phyloP scores from a whole-genome alignment of 2,113 vertebrate genomes.

The Axis porcinus region DNA sequence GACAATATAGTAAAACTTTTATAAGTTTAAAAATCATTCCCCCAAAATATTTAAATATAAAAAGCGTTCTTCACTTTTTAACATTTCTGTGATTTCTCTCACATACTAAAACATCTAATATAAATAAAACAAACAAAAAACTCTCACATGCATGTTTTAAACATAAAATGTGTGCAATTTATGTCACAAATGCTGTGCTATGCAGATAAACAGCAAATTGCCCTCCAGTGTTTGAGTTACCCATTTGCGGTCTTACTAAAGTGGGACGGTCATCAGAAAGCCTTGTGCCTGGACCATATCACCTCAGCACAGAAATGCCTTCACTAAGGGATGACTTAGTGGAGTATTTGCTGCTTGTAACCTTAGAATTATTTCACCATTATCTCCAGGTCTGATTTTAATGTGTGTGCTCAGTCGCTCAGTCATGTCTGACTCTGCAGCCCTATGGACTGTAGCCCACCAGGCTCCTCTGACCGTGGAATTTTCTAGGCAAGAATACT shows the following conservation, averaged over 20 bases:
- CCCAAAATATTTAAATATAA: neutral
- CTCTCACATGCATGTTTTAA: neutral
- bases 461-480: neutral
- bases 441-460: neutral
- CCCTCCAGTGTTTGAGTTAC: neutral
- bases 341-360: neutral
- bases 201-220: neutral
- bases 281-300: neutral
- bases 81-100: neutral
- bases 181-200: conserved; percentile 15
- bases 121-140: neutral
- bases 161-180: neutral
- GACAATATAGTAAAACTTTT: neutral
- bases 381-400: neutral
- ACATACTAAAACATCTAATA: neutral
- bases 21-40: neutral
- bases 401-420: neutral
- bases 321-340: neutral
- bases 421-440: neutral
- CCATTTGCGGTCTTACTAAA: neutral
- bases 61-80: neutral
- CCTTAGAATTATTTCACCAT: neutral
- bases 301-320: neutral
- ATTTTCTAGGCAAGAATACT: neutral
- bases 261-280: neutral